These are phyloP conservation scores for Pachypeltis micranthus DNA, from an alignment of 1,140 invertebrate genomes.

Conservation along the genomic window DNA sequence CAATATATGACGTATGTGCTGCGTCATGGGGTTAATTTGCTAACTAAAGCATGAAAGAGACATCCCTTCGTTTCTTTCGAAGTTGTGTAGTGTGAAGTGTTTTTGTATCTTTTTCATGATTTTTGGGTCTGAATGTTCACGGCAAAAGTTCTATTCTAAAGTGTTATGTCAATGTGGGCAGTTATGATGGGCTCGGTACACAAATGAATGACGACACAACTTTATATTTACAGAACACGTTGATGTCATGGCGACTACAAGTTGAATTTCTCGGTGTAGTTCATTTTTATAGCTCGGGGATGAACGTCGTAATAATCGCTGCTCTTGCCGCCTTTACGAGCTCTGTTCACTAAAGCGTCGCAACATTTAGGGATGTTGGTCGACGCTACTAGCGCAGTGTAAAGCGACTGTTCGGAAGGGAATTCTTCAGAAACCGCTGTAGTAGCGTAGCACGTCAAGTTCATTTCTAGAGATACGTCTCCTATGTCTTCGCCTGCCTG, in stretches of 20 bases:
- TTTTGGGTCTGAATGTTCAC: too few species aligned
- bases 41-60: too few species aligned
- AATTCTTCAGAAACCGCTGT: background rate
- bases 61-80: too few species aligned
- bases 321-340: background rate
- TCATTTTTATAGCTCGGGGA: background rate
- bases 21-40: too few species aligned
- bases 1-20: too few species aligned
- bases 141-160: too few species aligned
- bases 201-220: too few species aligned
- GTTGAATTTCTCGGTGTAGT: background rate
- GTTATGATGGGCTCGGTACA: too few species aligned
- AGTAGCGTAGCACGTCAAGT: background rate
- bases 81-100: too few species aligned
- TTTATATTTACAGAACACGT: too few species aligned
- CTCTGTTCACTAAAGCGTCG: background rate
- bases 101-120: too few species aligned
- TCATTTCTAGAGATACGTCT: background rate
- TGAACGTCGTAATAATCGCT: background rate
- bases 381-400: background rate
- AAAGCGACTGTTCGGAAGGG: background rate
- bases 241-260: background rate
- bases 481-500: background rate
- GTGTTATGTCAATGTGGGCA: too few species aligned
- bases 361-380: background rate